These are phyloP conservation scores for Eriocheir sinensis DNA, from an alignment of 1,140 invertebrate species.

Conservation along the genomic window DNA sequence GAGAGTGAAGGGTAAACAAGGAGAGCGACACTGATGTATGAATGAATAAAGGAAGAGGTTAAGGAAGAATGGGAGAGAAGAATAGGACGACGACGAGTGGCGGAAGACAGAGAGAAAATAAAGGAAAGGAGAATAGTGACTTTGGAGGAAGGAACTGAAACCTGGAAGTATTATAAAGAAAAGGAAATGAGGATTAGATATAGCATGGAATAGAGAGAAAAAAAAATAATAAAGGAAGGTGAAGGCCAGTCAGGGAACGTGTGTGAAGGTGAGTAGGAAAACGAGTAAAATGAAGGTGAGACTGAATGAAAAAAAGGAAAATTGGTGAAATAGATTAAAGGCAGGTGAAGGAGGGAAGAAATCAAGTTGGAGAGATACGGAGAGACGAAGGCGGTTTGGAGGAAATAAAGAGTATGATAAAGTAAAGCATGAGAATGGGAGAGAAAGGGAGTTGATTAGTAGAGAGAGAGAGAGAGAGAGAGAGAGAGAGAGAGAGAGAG, in stretches of 20 bases:
- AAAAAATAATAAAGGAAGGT: slow-evolving; percentile 18
- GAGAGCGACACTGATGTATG: neutral
- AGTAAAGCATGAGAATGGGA: neutral
- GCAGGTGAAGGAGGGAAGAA: too few relatives aligned
- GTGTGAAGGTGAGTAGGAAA: slow-evolving; percentile 30
- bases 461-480: neutral
- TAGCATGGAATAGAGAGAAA: neutral
- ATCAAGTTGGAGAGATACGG: too few relatives aligned
- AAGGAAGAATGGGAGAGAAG: neutral
- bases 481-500: slow-evolving; percentile 28
- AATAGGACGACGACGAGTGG: too few relatives aligned
- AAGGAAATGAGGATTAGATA: neutral
- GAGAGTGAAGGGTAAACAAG: neutral
- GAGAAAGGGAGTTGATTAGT: neutral
- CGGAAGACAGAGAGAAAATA: too few relatives aligned
- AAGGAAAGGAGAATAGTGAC: neutral
- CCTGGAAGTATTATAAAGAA: neutral
- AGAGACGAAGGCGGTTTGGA: too few relatives aligned
- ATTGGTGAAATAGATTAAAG: too few relatives aligned
- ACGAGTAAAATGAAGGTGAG: too few relatives aligned
- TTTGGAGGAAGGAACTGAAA: neutral
- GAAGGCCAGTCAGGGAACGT: neutral
- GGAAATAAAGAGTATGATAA: neutral
- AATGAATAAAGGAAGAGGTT: neutral
- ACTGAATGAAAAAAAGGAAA: too few relatives aligned